A percentile compares a stretch with the other conserved stretches of the same genome.
These are phyloP conservation scores for Notothenia rossii DNA, from an alignment of 2,113 vertebrate species.

Conservation along the genomic window DNA sequence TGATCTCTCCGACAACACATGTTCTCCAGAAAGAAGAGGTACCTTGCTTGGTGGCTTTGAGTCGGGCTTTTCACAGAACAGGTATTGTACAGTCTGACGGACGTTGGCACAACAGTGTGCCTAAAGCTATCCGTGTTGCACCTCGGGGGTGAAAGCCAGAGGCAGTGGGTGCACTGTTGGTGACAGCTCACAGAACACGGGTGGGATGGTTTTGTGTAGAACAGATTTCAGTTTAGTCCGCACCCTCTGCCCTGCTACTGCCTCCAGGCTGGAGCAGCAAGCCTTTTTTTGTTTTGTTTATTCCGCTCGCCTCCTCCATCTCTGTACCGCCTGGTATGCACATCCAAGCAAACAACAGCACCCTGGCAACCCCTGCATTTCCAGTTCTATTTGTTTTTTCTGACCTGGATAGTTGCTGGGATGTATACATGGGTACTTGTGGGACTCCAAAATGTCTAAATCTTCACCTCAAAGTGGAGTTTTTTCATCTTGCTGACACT, in stretches of 20 bases:
- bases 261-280: constrained; percentile 56
- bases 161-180: constrained; percentile 50
- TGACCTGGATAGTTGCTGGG: background rate
- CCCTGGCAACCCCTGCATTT: constrained; percentile 13
- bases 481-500: constrained; percentile 24
- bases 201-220: constrained; percentile 44
- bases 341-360: constrained; percentile 25
- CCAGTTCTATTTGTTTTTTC: background rate
- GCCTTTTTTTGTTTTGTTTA: constrained; percentile 45
- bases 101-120: constrained; percentile 34
- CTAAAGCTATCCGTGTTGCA: constrained; percentile 61
- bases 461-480: constrained; percentile 5
- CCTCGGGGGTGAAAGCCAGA: constrained; percentile 61
- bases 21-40: background rate
- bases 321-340: constrained; percentile 1
- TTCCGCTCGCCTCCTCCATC: constrained; percentile 33
- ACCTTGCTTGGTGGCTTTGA: background rate
- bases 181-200: constrained; percentile 26
- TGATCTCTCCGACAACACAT: too few relatives aligned
- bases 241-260: constrained; percentile 28
- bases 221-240: constrained; percentile 51
- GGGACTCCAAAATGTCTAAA: background rate
- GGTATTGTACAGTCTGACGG: constrained; percentile 21
- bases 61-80: constrained; percentile 14
- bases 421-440: constrained; percentile 12